phyloP scores from a whole-genome alignment of 2,888 invertebrate genomes.

The Pyrrhia umbra region DNA sequence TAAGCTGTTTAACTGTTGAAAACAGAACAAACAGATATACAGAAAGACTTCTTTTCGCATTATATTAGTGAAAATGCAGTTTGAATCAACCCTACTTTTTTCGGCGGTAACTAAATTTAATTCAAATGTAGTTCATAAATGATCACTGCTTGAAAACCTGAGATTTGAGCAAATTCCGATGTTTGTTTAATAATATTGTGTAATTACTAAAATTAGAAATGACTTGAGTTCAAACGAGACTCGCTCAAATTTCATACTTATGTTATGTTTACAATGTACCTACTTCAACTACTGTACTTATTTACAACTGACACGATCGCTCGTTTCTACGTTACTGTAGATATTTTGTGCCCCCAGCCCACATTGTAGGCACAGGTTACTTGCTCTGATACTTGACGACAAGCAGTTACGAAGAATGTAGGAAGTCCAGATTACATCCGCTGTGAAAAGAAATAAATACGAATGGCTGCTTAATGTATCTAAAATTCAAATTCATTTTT shows the following conservation, averaged over 20 bases:
- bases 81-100: too few relatives aligned
- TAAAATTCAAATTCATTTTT: too few relatives aligned
- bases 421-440: not conserved
- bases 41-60: too few relatives aligned
- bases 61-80: too few relatives aligned
- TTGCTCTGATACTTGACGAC: conserved; percentile 1
- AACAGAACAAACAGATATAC: too few relatives aligned
- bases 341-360: conserved; percentile 16
- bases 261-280: not conserved
- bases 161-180: conserved; percentile 12
- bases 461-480: too few relatives aligned
- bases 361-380: conserved; percentile 10
- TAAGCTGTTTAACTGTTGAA: too few relatives aligned
- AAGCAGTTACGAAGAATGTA: not conserved
- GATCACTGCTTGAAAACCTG: conserved; percentile 14
- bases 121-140: too few relatives aligned
- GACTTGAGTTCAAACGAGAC: not conserved
- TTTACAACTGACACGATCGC: conserved; percentile 6
- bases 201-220: too few relatives aligned
- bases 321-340: conserved; percentile 10
- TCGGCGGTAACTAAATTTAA: too few relatives aligned
- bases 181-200: too few relatives aligned
- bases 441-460: not conserved
- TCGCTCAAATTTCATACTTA: conserved; percentile 12
- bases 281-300: conserved; percentile 9